Conservation (phyloP, 1,140 invertebrate genomes). For the Artemia franciscana region DNA sequence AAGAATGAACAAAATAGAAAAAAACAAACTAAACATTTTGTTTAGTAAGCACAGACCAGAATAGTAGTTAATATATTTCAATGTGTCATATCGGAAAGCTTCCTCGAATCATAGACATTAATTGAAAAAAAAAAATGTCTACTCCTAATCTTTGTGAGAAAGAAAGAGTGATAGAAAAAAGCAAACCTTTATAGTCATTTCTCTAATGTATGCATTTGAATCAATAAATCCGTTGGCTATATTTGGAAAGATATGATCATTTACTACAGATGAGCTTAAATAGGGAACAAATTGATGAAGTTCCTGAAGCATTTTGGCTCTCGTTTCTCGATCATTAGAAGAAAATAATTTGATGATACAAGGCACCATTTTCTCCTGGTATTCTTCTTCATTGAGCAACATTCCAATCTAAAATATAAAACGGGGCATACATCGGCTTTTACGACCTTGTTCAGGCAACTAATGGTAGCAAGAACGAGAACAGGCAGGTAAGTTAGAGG, state of each 20-base stretch:
- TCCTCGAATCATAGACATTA: too few relatives aligned
- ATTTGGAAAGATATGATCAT: constrained; percentile 73
- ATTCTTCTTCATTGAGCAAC: constrained; percentile 64
- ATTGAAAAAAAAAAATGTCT: too few relatives aligned
- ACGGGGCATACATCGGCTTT: too few relatives aligned
- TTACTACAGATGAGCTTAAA: constrained; percentile 34
- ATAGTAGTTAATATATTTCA: too few relatives aligned
- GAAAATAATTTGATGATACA: constrained; percentile 90
- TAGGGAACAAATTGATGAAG: constrained; percentile 41
- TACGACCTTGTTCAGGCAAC: not conserved
- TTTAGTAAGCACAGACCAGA: too few relatives aligned
- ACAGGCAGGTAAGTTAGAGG: not conserved
- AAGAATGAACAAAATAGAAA: too few relatives aligned
- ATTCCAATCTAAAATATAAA: constrained; percentile 44
- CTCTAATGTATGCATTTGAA: constrained; percentile 82
- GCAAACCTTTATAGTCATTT: constrained; percentile 80
- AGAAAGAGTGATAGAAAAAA: too few relatives aligned
- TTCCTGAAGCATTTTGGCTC: constrained; percentile 77
- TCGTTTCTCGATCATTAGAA: constrained; percentile 78
- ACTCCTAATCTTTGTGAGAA: too few relatives aligned
- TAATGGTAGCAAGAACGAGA: not conserved
- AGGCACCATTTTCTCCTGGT: constrained; percentile 87
- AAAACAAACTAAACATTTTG: too few relatives aligned
- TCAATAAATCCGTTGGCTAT: constrained; percentile 83
- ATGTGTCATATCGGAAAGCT: too few relatives aligned